Evolutionary conservation across 2,797 vertebrate species (phyloP), one percentile per base, ranked within the genome.

Genomic region (Sebastes wilsoni): DNA sequence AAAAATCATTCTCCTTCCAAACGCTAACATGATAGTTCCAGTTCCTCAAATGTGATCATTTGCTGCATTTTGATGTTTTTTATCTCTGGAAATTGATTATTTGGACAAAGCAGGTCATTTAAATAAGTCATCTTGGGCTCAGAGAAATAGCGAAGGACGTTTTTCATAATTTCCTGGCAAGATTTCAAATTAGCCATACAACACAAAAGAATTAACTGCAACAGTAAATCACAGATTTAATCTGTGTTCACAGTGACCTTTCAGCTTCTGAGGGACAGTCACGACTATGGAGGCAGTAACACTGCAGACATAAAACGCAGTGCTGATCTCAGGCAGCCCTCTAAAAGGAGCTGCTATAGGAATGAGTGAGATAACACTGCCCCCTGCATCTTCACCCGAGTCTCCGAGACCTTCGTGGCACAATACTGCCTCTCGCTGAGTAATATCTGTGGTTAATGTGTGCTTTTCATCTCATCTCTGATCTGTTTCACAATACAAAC

Each of bases 301-400:
- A 67, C 60, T 30, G 81, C 83, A 73, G 64, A 86, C 80, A 80
- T 90, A 68, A 86, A 88, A 82, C 38, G 16, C 85, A 56, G 71
- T 16, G 60, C 72, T 85, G 85, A 80, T 75, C 72, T 84, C 79
- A 25, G 70, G 52, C 82, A 62, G 69, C 22, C 65, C 66, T 81
- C 59, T 46, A 11, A 66, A 66, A 85, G 76, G 34, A 69, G 62
- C 81, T 59, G 72, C 87, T 83, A 20, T 25, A 67, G 70, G 67
- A 81, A 70, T 75, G 60, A 72, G 82, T 88, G 89, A 91, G 91
- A 87, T 89, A 79, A 93, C 82, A 92, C 90, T 89, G 90, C 92
- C 90, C 88, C 89, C 82, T 88, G 70, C 2, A 85, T 89, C 72
- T 77, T 38, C 66, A 30, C 38, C 38, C 0, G 14, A 16, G 68